Conservation (phyloP, 2,797 vertebrate genomes). For the Dicrostonyx torquatus region DNA sequence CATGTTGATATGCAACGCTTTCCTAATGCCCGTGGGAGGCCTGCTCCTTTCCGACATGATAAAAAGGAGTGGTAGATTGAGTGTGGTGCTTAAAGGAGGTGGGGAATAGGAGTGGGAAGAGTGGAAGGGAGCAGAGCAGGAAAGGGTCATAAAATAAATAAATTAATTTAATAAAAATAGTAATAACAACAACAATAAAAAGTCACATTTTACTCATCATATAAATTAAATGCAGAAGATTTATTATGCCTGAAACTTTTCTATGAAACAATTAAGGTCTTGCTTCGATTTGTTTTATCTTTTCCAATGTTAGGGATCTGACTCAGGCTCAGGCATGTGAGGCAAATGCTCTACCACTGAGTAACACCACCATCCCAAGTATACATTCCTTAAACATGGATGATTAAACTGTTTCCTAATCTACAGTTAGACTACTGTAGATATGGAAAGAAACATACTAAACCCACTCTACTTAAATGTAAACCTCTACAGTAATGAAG, state of each 20-base stretch:
- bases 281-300: neutral
- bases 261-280: neutral
- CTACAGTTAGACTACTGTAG: neutral
- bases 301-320: neutral
- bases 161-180: neutral
- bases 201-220: neutral
- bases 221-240: neutral
- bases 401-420: neutral
- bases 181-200: neutral
- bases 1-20: neutral
- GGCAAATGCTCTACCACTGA: neutral
- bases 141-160: neutral
- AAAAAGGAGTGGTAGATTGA: neutral
- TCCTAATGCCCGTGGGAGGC: neutral
- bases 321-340: neutral
- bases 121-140: neutral
- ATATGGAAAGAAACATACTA: neutral
- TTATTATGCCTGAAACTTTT: neutral
- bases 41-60: neutral
- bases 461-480: neutral
- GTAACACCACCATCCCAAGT: neutral
- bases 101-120: neutral
- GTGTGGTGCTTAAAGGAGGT: neutral
- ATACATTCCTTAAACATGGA: neutral
- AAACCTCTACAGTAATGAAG: neutral